These are phyloP conservation scores for Phocides pigmalion DNA, from an alignment of 1,140 invertebrate genomes.

Conservation along the genomic window DNA sequence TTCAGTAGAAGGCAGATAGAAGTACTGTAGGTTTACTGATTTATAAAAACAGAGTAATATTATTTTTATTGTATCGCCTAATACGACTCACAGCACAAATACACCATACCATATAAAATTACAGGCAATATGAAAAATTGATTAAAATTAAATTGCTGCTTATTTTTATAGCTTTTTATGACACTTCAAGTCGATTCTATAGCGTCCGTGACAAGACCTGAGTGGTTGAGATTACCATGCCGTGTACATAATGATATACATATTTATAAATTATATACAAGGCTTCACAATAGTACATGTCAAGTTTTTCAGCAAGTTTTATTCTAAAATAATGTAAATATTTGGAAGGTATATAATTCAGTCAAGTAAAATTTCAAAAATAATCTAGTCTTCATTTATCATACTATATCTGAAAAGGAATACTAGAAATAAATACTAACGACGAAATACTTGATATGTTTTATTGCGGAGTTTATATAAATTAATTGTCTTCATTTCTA, in stretches of 20 bases:
- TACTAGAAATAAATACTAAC: neutral
- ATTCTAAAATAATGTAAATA: slow-evolving; percentile 12
- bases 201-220: slow-evolving; percentile 9
- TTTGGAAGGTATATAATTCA: too few relatives aligned
- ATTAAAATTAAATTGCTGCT: too few relatives aligned
- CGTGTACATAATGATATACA: slow-evolving; percentile 32
- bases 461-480: neutral
- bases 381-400: too few relatives aligned
- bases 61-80: too few relatives aligned
- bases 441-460: slow-evolving; percentile 14
- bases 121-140: too few relatives aligned
- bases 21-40: too few relatives aligned
- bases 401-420: neutral
- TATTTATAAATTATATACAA: slow-evolving; percentile 29
- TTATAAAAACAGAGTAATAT: too few relatives aligned
- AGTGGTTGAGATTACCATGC: slow-evolving; percentile 18
- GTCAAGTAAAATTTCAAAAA: too few relatives aligned
- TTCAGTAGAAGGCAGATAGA: too few relatives aligned
- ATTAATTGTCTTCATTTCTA: slow-evolving; percentile 43
- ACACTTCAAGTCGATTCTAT: slow-evolving; percentile 3
- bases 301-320: neutral
- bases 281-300: slow-evolving; percentile 16
- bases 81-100: too few relatives aligned
- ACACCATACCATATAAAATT: too few relatives aligned
- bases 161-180: neutral